Evolutionary conservation across 1,140 invertebrate species (phyloP).

Genomic region (Ceratosolen solmsi): DNA sequence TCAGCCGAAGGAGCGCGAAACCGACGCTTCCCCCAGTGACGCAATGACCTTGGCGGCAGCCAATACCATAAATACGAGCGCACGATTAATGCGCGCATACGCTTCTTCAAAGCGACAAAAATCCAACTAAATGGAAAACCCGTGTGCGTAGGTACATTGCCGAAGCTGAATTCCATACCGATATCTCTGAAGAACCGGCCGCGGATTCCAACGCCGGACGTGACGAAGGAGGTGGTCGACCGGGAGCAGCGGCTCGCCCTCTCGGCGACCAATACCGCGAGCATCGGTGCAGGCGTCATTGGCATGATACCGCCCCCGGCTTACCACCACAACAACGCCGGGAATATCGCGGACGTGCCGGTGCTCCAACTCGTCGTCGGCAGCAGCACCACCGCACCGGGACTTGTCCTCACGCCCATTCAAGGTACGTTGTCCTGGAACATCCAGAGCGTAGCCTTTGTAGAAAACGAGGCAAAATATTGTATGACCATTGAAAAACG

Average conservation of each 20-base stretch:
- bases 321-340: slow-evolving; percentile 66
- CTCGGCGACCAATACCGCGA: slow-evolving; percentile 72
- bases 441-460: not conserved
- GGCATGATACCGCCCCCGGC: slow-evolving; percentile 75
- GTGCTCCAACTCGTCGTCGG: slow-evolving; percentile 76
- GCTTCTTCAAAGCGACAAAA: too few species aligned
- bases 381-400: not conserved
- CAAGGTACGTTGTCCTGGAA: slow-evolving; percentile 69
- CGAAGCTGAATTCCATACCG: slow-evolving; percentile 80
- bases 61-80: too few species aligned
- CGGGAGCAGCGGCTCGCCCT: slow-evolving; percentile 78
- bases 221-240: slow-evolving; percentile 83
- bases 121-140: too few species aligned
- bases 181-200: slow-evolving; percentile 83
- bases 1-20: too few species aligned
- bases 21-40: too few species aligned
- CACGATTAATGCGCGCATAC: too few species aligned
- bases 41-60: too few species aligned
- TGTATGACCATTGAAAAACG: too few species aligned
- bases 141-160: slow-evolving; percentile 72
- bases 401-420: slow-evolving; percentile 79
- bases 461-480: too few species aligned
- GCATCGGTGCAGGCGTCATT: slow-evolving; percentile 76
- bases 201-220: slow-evolving; percentile 89
- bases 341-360: slow-evolving; percentile 76